Conservation (phyloP, 1,140 invertebrate genomes). For the Berghia stephanieae region DNA sequence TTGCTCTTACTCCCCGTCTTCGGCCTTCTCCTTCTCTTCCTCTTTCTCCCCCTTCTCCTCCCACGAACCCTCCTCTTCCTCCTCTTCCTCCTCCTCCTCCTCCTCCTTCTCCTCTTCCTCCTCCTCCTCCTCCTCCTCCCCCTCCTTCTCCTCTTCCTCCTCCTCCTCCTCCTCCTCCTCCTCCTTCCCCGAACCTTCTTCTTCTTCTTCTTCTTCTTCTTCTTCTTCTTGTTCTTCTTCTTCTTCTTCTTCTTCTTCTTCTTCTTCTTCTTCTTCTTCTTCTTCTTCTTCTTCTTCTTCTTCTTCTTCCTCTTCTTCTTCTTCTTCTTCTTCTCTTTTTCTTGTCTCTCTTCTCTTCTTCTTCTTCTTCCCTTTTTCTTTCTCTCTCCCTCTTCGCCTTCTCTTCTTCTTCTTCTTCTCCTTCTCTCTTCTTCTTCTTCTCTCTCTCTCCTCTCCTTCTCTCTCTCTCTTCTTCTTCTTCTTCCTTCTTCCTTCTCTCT, state of each 20-base stretch:
- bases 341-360: constrained; percentile 14
- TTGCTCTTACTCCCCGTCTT: not conserved
- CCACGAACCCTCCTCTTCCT: not conserved
- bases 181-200: no score
- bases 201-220: not conserved
- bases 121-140: not conserved
- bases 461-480: no score
- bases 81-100: not conserved
- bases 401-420: no score
- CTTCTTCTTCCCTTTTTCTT: not conserved
- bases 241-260: no score
- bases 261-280: not conserved
- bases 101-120: no score
- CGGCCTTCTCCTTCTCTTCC: not conserved
- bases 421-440: no score
- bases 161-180: no score
- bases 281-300: constrained; percentile 1
- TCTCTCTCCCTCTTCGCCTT: no score
- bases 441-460: no score
- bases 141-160: not conserved
- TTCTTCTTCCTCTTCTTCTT: constrained; percentile 6
- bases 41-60: not conserved
- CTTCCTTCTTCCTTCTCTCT: no score
- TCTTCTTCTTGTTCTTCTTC: not conserved
- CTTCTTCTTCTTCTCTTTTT: no score